Base-by-base conservation (phyloP, 2,888 invertebrate species). In the Dryobota labecula region DNA sequence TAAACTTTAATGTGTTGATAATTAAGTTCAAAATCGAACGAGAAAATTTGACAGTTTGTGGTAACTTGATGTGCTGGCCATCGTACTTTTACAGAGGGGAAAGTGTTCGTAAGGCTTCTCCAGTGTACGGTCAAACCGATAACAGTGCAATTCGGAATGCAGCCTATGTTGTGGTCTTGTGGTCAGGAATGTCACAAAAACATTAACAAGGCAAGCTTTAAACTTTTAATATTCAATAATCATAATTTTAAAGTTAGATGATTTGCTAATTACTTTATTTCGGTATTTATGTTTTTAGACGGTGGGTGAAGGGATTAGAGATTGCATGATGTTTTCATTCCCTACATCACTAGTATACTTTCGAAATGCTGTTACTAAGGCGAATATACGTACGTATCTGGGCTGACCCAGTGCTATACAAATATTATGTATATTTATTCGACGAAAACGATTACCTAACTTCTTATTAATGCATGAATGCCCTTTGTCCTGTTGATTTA, bases 301-400 rank as follows among this genome's bases (percentile, higher is more conserved):
- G 45, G 41, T 66, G 54, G 51, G 51, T 71, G 62, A 63, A 63
- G 51, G 58, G 58, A 45, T 30, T 56, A 41, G 2, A 51, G 24
- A 41, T 51, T 69, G 54, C 54, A 71, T 27, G 54, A 81, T 84
- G 84, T 82, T 84, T 70, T 58, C 64, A 36, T 66, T 78, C 13
- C 74, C 67, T 43, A 62, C 51, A 70, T 73, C 68, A 38, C 33
- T 69, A 47, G 15, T 61, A 56, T 71, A 70, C 33, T 64, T 65
- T 68, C 69, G 67, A 70, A 74, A 71, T 66, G 81, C 68, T 64
- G 45, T 70, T 38, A n/a, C 6, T 63, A 70, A 43, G 61, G 54
- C 54, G 33, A 64, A 65, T 27, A 68, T 73, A 85, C 70, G 84
- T 84, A 84, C 68, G 84, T 84, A 80, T 60, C 63, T 43, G 36